Conservation (phyloP, 2,888 invertebrate species). For the Agrotis clavis region DNA sequence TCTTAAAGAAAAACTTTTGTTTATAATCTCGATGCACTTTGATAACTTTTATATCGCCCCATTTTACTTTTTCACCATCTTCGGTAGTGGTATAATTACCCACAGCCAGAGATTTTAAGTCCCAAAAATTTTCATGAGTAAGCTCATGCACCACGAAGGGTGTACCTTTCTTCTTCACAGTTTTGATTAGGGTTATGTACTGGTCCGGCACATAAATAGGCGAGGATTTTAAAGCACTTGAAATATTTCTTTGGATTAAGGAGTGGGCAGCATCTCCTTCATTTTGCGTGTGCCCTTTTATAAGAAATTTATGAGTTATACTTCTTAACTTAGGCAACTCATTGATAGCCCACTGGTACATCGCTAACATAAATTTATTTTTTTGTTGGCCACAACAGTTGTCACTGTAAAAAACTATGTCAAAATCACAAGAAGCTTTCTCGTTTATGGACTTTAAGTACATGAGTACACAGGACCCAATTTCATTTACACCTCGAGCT, state of each 20-base stretch:
- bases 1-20: not conserved
- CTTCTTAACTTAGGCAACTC: conserved; percentile 22
- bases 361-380: not conserved
- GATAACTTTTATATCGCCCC: too few relatives aligned
- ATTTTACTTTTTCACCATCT: too few relatives aligned
- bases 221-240: conserved; percentile 55
- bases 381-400: not conserved
- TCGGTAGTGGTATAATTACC: too few relatives aligned
- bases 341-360: not conserved
- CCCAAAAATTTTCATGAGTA: not conserved
- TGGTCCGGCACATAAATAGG: conserved; percentile 64
- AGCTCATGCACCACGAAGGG: not conserved
- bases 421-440: conserved; percentile 11
- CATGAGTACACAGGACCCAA: conserved; percentile 18
- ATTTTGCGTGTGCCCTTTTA: conserved; percentile 68
- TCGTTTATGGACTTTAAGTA: conserved; percentile 25
- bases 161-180: not conserved
- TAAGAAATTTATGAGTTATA: conserved; percentile 62
- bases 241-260: conserved; percentile 28
- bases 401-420: conserved; percentile 14
- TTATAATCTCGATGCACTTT: not conserved
- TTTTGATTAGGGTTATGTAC: conserved; percentile 39
- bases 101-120: not conserved
- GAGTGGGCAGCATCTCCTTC: conserved; percentile 46
- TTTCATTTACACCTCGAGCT: conserved; percentile 23